These are phyloP conservation scores for Gopherus evgoodei DNA, from an alignment of 2,113 vertebrate genomes.

Conservation along the genomic window DNA sequence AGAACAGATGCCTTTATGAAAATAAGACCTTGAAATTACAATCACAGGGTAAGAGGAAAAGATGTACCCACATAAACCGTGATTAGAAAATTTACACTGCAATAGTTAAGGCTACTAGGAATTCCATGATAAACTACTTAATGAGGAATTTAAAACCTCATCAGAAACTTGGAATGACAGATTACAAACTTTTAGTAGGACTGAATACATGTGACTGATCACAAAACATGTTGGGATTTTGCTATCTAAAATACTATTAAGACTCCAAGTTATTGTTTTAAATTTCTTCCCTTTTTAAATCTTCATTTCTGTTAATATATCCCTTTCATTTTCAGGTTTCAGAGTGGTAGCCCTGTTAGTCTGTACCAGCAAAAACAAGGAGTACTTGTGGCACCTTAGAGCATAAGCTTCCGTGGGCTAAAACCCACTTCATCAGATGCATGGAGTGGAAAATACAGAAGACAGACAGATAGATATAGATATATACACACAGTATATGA, in stretches of 20 bases:
- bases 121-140: slow-evolving; percentile 59
- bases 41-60: slow-evolving; percentile 32
- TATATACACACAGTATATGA: no score
- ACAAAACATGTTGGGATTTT: not conserved
- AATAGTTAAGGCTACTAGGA: not conserved
- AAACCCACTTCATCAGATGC: no score
- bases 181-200: not conserved
- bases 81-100: slow-evolving; percentile 56
- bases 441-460: no score
- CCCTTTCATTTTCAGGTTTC: not conserved
- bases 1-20: slow-evolving; percentile 57
- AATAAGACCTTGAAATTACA: slow-evolving; percentile 20
- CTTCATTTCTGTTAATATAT: not conserved
- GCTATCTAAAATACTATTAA: not conserved
- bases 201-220: not conserved
- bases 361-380: no score
- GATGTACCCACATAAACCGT: slow-evolving; percentile 34
- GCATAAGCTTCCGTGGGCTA: no score
- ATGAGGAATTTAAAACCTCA: slow-evolving; percentile 47
- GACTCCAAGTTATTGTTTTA: not conserved
- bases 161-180: not conserved
- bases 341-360: no score
- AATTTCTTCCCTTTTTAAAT: no score
- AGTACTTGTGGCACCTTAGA: no score
- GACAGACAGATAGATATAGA: no score